Conservation (phyloP, 2,797 vertebrate genomes). For the Protosalanx chinensis region DNA sequence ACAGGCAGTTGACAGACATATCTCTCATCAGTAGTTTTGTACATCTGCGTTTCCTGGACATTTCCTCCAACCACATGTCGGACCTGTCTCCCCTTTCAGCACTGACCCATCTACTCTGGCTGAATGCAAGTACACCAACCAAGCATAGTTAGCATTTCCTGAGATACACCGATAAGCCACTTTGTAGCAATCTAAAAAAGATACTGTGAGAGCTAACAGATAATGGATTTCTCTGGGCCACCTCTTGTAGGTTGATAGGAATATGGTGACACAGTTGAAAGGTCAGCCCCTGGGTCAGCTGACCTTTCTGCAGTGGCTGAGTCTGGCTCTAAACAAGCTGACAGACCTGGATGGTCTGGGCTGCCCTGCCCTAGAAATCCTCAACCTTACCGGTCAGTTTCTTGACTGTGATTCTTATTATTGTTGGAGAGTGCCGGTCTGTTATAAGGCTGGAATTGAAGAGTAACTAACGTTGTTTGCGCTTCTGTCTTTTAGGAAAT, state of each 20-base stretch:
- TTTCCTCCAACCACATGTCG: slow-evolving; percentile 83
- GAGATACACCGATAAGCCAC: not conserved
- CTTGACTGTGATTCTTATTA: not conserved
- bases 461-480: no score
- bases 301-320: slow-evolving; percentile 84
- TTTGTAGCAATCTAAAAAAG: not conserved
- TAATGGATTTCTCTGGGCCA: not conserved
- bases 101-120: slow-evolving; percentile 87
- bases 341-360: slow-evolving; percentile 72
- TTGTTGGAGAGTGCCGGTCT: not conserved
- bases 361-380: slow-evolving; percentile 75
- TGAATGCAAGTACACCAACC: slow-evolving; percentile 70
- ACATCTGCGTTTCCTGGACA: slow-evolving; percentile 88
- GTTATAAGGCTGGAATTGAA: not conserved
- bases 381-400: slow-evolving; percentile 83
- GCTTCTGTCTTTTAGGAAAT: slow-evolving; percentile 73
- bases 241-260: slow-evolving; percentile 70
- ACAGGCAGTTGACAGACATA: slow-evolving; percentile 83
- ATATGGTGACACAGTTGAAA: slow-evolving; percentile 67
- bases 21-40: slow-evolving; percentile 73
- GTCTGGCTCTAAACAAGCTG: slow-evolving; percentile 79
- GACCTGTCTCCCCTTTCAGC: slow-evolving; percentile 81
- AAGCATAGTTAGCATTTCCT: not conserved
- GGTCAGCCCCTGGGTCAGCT: slow-evolving; percentile 75
- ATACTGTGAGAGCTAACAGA: not conserved